These are phyloP conservation scores for Lymantria monacha DNA, from an alignment of 2,888 invertebrate species.

Conservation along the genomic window DNA sequence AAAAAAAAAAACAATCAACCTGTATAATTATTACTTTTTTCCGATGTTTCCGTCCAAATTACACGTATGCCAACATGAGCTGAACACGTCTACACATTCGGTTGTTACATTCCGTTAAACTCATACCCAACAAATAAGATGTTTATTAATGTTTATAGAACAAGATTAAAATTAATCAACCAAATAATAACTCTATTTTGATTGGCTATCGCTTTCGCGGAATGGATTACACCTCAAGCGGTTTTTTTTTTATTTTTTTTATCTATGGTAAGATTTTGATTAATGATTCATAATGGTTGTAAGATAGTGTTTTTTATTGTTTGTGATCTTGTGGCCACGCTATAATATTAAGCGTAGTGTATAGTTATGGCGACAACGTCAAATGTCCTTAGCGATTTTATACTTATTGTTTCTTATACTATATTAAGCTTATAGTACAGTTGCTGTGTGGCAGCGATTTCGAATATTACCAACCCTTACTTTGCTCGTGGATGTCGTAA, in stretches of 20 bases:
- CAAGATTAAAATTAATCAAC: conserved; percentile 60
- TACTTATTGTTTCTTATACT: too few species aligned
- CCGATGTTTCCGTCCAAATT: conserved; percentile 65
- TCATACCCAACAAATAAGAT: conserved; percentile 61
- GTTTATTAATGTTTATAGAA: conserved; percentile 55
- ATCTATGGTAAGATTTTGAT: conserved; percentile 25
- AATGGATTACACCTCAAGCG: conserved; percentile 13
- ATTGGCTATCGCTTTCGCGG: conserved; percentile 40
- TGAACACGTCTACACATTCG: conserved; percentile 25
- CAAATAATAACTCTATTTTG: conserved; percentile 53
- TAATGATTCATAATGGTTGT: conserved; percentile 25
- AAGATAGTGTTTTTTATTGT: conserved; percentile 17
- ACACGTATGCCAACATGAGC: conserved; percentile 35
- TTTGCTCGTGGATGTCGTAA: too few species aligned
- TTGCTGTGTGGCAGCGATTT: too few species aligned
- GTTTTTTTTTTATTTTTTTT: conserved; percentile 20
- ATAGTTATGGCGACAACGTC: neutral
- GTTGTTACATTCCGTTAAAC: conserved; percentile 47
- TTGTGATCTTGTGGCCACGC: conserved; percentile 20
- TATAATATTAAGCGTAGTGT: conserved; percentile 9
- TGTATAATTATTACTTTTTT: conserved; percentile 72
- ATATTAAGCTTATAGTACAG: too few species aligned
- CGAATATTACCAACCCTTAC: too few species aligned
- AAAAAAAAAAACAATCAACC: neutral
- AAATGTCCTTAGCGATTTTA: too few species aligned